Conservation (phyloP, 2,797 vertebrate genomes). For the Syngnathus acus region DNA sequence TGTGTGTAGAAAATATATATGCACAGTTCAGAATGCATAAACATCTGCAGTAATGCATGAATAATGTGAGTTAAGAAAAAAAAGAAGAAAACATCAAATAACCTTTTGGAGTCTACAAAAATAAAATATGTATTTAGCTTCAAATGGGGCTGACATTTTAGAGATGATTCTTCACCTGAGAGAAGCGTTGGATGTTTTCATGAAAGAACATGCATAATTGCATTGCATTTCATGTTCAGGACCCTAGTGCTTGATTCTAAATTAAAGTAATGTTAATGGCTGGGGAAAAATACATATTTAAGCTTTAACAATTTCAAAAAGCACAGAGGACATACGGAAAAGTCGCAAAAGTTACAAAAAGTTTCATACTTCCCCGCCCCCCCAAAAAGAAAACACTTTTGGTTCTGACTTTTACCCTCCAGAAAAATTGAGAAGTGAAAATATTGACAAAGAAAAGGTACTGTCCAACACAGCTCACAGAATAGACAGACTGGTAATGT, state of each 20-base stretch:
- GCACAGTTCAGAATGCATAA: neutral
- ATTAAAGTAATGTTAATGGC: neutral
- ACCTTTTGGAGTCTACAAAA: constrained; percentile 5
- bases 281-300: no score
- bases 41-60: neutral
- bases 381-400: no score
- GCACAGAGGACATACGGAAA: no score
- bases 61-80: neutral
- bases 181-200: constrained; percentile 28
- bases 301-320: no score
- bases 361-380: no score
- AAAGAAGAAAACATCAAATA: neutral
- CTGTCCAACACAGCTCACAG: no score
- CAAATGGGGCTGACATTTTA: constrained; percentile 18
- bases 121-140: neutral
- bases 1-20: neutral
- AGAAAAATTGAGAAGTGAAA: no score
- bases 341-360: no score
- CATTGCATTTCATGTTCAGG: constrained; percentile 24
- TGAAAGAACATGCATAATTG: constrained; percentile 22
- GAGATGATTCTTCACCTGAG: constrained; percentile 17
- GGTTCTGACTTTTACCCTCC: no score
- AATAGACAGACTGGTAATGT: no score
- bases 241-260: constrained; percentile 13
- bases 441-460: no score